Base-by-base conservation (phyloP, 2,888 invertebrate genomes). In the Piscicola geometra region DNA sequence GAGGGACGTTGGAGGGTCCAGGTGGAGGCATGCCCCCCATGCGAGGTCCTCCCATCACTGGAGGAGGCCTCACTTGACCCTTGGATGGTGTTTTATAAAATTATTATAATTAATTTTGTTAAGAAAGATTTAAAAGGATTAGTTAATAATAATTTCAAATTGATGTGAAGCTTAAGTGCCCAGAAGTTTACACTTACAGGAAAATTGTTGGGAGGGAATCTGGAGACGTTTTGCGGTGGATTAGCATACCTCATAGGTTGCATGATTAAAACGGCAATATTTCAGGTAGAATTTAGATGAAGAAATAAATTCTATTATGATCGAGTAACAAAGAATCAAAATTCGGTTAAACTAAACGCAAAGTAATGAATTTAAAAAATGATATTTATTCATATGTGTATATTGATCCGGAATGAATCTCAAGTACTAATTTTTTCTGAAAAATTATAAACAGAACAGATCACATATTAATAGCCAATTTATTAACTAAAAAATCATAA, bases 1-100 rank as follows among this genome's bases (percentile, higher is more conserved):
- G 71, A 18, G 41, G 71, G 9, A 64, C 33, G 33, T 56, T 73
- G 2, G 56, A 52, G 30, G 73, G 64, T 25, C 71, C 71, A 30
- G 71, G 71, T 30, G 73, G 73, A 28, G 52, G 35, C 73, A 73
- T 73, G 9, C 73, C 64, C 1, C 73, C 73, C 73, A 73, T 73
- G 28, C 73, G 2, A 1, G 73, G 64, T 28, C 60, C 64, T 64
- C 73, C 73, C 60, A 73, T 56, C 60, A 56, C 35, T 2, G 71
- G 71, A 0, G 60, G 64, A 60, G 73, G 73, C n/a, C 73, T n/a
- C 41, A 73, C 30, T 18, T 52, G 56, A n/a, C 73, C 71, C 76
- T n/a, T n/a, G n/a, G n/a, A n/a, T n/a, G n/a, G n/a, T n/a, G n/a
- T n/a, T n/a, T n/a, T n/a, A n/a, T n/a, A n/a, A n/a, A n/a, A n/a